Conservation (phyloP, 1,140 invertebrate species). For the Heterodera schachtii region DNA sequence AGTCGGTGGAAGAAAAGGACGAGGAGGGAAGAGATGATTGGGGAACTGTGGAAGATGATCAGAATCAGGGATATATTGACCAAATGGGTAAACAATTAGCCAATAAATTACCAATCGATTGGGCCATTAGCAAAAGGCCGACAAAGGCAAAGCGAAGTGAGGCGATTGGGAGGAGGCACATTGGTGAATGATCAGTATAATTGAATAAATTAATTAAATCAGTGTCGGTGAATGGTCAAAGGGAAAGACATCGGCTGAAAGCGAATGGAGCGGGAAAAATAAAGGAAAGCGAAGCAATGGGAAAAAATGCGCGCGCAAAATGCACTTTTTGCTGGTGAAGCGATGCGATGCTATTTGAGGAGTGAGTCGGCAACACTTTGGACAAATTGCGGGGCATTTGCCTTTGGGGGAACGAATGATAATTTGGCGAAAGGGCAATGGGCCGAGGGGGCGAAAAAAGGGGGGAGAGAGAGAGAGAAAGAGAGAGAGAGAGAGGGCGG, state of each 20-base stretch:
- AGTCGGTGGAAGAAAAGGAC: neutral
- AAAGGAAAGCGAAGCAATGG: neutral
- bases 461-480: neutral
- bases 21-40: neutral
- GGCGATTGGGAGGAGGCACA: neutral
- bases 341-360: neutral
- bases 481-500: constrained; percentile 4
- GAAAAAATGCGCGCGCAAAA: neutral
- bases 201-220: neutral
- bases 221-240: neutral
- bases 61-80: neutral
- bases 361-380: neutral
- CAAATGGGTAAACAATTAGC: no score
- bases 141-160: neutral
- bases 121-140: neutral
- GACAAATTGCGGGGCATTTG: neutral
- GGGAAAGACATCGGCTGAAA: constrained; percentile 6
- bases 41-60: neutral
- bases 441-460: neutral
- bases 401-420: constrained; percentile 6
- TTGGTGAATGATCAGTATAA: neutral
- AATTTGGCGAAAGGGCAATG: constrained; percentile 10
- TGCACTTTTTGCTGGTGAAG: neutral
- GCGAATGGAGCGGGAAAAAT: neutral
- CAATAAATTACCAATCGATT: neutral